Base-by-base conservation (phyloP, 2,797 vertebrate species). In the Diplodus puntazzo region DNA sequence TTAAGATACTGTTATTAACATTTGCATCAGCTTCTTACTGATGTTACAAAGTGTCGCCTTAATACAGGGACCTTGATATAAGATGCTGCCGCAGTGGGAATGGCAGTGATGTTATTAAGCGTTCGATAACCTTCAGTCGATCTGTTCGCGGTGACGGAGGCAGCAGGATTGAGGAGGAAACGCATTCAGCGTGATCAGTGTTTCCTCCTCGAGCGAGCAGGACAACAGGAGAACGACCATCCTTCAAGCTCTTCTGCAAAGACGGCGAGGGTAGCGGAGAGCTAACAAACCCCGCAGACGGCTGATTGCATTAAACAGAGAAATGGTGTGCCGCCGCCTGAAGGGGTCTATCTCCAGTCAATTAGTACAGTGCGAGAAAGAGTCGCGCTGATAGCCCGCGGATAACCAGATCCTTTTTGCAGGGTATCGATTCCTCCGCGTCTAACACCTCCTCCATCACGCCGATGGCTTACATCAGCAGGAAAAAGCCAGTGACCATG, bases 401-500 rank as follows among this genome's bases (percentile, higher is more conserved):
- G 84, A 89, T 70, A 80, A 81, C 81, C 78, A 69, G 42, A 86
- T 61, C 67, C 80, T 77, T 87, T 27, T 87, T 82, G 86, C 76
- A 55, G 48, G 74, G 75, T 88, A 93, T 92, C 14, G 87, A 93
- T 92, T 85, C 78, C 60, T 75, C 60, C 78, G 64, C 81, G 68
- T 89, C 81, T 61, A 76, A 67, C 73, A 73, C 63, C 80, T 82
- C 73, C 70, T 93, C 84, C 67, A 80, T 92, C 89, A 88, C 65
- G 73, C 59, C n/a, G 49, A 76, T 5, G 60, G 84, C 89, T 92
- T 88, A 69, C 73, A 79, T 92, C 89, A 92, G 88, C 89, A 92
- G 83, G 80, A 89, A 89, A 25, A 77, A 80, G 60, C 58, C 58
- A 81, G 88, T 75, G 71, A 77, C 82, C 72, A 62, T 73, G 60